phyloP scores from a whole-genome alignment of 2,888 invertebrate genomes.

The Cephus sareptanus region DNA sequence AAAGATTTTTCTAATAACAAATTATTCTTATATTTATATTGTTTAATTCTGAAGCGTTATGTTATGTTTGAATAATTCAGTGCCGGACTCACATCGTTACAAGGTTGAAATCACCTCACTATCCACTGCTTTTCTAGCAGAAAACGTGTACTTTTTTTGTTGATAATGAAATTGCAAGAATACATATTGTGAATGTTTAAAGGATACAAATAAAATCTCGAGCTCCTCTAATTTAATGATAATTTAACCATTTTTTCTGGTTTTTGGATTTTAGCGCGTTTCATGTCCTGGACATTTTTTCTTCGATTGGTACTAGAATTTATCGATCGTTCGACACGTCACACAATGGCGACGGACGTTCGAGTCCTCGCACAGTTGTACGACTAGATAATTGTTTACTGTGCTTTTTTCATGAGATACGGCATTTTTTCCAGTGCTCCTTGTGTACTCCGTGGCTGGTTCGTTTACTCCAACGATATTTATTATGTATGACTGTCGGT shows the following conservation, averaged over 20 bases:
- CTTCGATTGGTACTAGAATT: neutral
- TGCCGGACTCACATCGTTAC: neutral
- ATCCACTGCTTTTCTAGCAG: neutral
- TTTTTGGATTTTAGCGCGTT: neutral
- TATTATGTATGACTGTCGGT: constrained; percentile 17
- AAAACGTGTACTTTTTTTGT: neutral
- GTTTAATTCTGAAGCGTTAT: neutral
- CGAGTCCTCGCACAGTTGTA: constrained; percentile 9
- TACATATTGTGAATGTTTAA: neutral
- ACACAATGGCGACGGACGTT: constrained; percentile 35
- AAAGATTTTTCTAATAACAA: neutral
- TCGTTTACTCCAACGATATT: constrained; percentile 18
- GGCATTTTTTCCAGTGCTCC: constrained; percentile 13
- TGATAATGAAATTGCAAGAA: neutral
- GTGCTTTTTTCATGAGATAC: constrained; percentile 21
- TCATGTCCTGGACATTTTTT: neutral
- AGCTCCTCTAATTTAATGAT: neutral
- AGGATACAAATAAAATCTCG: neutral
- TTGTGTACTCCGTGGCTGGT: constrained; percentile 16
- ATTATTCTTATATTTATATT: neutral
- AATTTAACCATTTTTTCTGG: neutral
- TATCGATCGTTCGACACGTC: constrained; percentile 34
- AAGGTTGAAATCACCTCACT: neutral
- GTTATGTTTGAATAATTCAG: neutral
- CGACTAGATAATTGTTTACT: constrained; percentile 28